Evolutionary conservation across 2,888 invertebrate species (phyloP), one percentile per base, ranked within the genome.

Genomic region (Tinea semifulvella): DNA sequence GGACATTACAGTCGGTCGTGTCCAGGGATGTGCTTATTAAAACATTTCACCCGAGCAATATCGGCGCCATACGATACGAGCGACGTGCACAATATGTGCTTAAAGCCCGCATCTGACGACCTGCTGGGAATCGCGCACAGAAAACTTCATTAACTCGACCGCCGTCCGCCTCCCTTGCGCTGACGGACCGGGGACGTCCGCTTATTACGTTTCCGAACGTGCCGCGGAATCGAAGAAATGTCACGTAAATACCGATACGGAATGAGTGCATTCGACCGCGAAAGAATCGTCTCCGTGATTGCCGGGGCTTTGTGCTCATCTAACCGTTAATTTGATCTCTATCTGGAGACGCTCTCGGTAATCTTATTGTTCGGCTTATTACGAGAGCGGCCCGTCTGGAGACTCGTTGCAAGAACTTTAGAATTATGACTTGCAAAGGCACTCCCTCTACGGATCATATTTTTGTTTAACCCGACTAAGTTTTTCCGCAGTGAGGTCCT

Each of bases 61-160:
- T 79, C 71, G 48, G 35, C 63, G 62, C 61, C 68, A 68, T 66
- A 42, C 46, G 61, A 43, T 28, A 43, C 26, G 44, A 14, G 42
- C 42, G 70, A 69, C 75, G 76, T 71, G 75, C 65, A 71, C 77
- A 77, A 77, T 77, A 75, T 77, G 79, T 76, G 73, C 62, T 62
- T 61, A 68, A 71, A 69, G 71, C n/a, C 22, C 36, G 68, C 74
- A 77, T 77, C 74, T 79, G 77, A 76, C 77, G 80, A 80, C 82
- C 81, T 71, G 79, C 73, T 28, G 82, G 40, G 40, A 22, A 20
- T 40, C 40, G 40, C 79, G 77, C 67, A 58, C 74, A 75, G 79
- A 76, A 81, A 82, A 82, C 81, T 82, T 82, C 81, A 82, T 82
- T 82, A 82, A 80, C 77, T 74, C 72, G 66, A 63, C 65, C 71